These are phyloP conservation scores for Myotis planiceps DNA, from an alignment of 2,797 vertebrate genomes.

Conservation along the genomic window DNA sequence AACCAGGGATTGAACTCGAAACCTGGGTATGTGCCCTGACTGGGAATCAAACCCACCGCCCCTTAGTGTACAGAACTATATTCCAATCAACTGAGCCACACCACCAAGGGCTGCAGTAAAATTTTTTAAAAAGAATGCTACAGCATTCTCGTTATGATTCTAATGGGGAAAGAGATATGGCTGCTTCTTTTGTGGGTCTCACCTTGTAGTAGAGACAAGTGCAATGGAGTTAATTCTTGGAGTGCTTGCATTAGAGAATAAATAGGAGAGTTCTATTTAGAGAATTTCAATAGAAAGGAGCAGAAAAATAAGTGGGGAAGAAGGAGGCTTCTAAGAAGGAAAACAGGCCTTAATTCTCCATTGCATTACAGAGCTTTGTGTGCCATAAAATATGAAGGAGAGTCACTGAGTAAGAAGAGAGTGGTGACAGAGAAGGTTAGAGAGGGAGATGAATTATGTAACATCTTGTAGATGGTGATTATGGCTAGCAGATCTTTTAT, in stretches of 20 bases:
- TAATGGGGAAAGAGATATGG: background rate
- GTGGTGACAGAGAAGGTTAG: background rate
- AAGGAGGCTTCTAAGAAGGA: background rate
- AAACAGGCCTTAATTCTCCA: background rate
- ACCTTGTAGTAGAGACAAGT: background rate
- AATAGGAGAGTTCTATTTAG: background rate
- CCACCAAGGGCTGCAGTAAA: background rate
- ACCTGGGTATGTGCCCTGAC: too few species aligned
- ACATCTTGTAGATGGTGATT: background rate
- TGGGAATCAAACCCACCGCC: too few species aligned
- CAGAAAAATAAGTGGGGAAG: background rate
- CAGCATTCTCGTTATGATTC: background rate
- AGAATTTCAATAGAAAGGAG: background rate
- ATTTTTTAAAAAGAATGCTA: conserved; percentile 37
- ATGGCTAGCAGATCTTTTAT: background rate
- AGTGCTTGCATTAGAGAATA: background rate
- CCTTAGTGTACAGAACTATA: too few species aligned
- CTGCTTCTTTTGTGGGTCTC: background rate
- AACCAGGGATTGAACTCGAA: too few species aligned
- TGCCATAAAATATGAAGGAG: background rate
- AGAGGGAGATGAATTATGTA: background rate
- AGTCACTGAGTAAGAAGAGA: background rate
- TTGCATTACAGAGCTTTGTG: background rate
- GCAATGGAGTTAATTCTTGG: background rate
- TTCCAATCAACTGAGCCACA: too few species aligned